phyloP scores from a whole-genome alignment of 2,888 invertebrate genomes.

The Anoncus sp. region DNA sequence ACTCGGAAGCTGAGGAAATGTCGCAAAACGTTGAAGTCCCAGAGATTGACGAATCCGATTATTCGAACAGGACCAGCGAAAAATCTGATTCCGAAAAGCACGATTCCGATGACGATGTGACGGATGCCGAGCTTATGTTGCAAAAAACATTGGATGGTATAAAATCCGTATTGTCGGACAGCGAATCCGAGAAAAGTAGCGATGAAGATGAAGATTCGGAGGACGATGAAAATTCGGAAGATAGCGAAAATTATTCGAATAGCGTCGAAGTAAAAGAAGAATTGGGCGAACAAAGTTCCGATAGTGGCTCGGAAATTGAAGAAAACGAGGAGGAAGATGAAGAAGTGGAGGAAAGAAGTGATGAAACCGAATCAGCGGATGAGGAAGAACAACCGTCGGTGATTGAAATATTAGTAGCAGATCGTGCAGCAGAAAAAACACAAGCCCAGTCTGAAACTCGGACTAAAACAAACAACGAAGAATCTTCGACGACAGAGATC shows the following conservation, averaged over 20 bases:
- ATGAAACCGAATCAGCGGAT: constrained; percentile 71
- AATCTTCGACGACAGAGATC: not conserved
- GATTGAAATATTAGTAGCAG: constrained; percentile 55
- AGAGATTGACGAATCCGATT: constrained; percentile 27
- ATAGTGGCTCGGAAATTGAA: constrained; percentile 47
- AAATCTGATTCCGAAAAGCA: constrained; percentile 35
- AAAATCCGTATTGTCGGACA: constrained; percentile 79
- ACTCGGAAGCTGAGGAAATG: constrained; percentile 49
- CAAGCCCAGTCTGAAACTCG: constrained; percentile 78
- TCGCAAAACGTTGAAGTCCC: constrained; percentile 7
- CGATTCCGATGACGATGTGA: constrained; percentile 72
- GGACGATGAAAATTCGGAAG: constrained; percentile 70
- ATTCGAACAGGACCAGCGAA: constrained; percentile 42
- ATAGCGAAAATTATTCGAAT: constrained; percentile 47
- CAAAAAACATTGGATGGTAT: constrained; percentile 79
- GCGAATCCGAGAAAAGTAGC: constrained; percentile 71
- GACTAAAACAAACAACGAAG: constrained; percentile 25
- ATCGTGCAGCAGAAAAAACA: constrained; percentile 35
- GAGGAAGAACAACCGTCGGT: constrained; percentile 64
- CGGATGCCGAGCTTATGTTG: constrained; percentile 77
- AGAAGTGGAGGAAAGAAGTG: constrained; percentile 67
- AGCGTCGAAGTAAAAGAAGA: constrained; percentile 24
- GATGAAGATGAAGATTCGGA: constrained; percentile 67
- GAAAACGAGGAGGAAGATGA: constrained; percentile 44
- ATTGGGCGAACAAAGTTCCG: constrained; percentile 42